A percentile compares a stretch with the other conserved stretches of the same genome.
Conservation (phyloP, 2,113 vertebrate genomes). For the Gambusia holbrooki region DNA sequence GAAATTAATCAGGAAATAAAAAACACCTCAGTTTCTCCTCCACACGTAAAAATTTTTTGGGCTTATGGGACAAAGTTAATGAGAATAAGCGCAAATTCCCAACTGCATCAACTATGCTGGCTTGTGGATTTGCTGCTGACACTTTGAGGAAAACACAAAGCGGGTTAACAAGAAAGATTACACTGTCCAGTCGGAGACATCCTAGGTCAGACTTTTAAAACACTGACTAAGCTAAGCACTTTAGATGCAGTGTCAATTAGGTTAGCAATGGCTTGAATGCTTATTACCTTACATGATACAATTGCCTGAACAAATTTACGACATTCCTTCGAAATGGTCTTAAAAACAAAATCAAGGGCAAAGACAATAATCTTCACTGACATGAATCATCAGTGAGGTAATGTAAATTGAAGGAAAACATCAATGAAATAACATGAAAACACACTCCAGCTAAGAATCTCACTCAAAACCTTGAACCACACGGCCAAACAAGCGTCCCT, state of each 20-base stretch:
- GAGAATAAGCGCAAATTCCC: constrained; percentile 63
- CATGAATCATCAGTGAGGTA: constrained; percentile 20
- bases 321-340: not conserved
- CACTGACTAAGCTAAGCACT: constrained; percentile 11
- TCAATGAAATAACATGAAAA: constrained; percentile 20
- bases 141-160: constrained; percentile 59
- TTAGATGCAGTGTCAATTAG: constrained; percentile 8
- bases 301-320: not conserved
- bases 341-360: not conserved
- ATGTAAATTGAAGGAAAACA: constrained; percentile 31
- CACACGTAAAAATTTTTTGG: constrained; percentile 37
- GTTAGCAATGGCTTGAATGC: not conserved
- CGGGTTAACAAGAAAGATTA: constrained; percentile 66
- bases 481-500: constrained; percentile 11
- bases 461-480: constrained; percentile 40
- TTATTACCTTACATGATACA: not conserved
- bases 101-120: constrained; percentile 63
- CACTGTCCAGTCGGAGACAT: constrained; percentile 15
- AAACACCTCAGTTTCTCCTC: constrained; percentile 48
- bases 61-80: constrained; percentile 54
- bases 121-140: constrained; percentile 60
- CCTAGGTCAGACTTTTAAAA: constrained; percentile 26
- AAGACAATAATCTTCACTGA: constrained; percentile 11
- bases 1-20: constrained; percentile 12
- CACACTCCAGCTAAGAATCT: constrained; percentile 9